These are phyloP conservation scores for Zelostemma sp. DNA, from an alignment of 1,140 invertebrate genomes.

Conservation along the genomic window DNA sequence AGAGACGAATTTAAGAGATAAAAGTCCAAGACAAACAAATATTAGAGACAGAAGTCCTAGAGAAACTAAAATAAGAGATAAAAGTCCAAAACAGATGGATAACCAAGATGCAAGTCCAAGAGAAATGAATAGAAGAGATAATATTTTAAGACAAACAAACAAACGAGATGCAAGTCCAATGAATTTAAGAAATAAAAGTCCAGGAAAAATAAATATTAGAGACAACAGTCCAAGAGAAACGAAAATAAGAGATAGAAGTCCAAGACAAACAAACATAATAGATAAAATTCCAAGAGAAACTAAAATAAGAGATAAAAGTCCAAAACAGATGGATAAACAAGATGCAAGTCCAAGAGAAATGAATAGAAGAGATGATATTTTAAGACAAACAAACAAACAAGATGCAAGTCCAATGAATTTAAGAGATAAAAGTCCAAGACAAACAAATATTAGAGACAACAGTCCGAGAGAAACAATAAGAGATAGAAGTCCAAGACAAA, in stretches of 20 bases:
- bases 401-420: background rate
- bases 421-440: constrained; percentile 1
- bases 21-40: too few relatives aligned
- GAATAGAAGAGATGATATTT: constrained; percentile 1
- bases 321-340: background rate
- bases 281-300: too few relatives aligned
- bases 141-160: too few relatives aligned
- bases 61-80: constrained; percentile 8
- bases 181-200: background rate
- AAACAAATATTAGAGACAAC: background rate
- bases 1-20: constrained; percentile 6
- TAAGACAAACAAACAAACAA: background rate
- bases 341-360: too few relatives aligned
- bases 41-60: background rate
- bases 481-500: constrained; percentile 4
- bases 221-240: too few relatives aligned
- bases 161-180: background rate
- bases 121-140: background rate
- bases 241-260: constrained; percentile 2
- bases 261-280: background rate
- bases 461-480: too few relatives aligned
- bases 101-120: too few relatives aligned
- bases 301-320: constrained; percentile 2
- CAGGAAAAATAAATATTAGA: too few relatives aligned
- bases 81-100: background rate